These are phyloP conservation scores for Drosophila eohydei DNA, from an alignment of 2,888 invertebrate species.

Conservation along the genomic window DNA sequence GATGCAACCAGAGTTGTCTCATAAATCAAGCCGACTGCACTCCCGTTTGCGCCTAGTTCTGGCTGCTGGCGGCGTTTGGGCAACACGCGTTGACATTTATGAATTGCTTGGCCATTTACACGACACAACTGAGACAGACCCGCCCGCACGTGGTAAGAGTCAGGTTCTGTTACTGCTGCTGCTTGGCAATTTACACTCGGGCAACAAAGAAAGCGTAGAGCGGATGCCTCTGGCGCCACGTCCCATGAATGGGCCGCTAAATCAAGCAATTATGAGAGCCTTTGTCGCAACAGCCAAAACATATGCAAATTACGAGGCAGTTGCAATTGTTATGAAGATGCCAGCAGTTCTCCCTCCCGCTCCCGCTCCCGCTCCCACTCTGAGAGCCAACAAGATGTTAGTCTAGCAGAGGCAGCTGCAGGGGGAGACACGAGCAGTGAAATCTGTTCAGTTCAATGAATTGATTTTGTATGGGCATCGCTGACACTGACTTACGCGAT, in stretches of 20 bases:
- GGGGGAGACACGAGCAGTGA: slow-evolving; percentile 26
- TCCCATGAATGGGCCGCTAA: slow-evolving; percentile 81
- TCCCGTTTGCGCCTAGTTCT: not conserved
- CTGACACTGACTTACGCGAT: slow-evolving; percentile 77
- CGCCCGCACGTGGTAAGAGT: slow-evolving; percentile 60
- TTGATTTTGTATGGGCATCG: slow-evolving; percentile 70
- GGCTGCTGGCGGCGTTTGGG: slow-evolving; percentile 14
- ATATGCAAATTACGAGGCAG: slow-evolving; percentile 72
- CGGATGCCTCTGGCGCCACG: slow-evolving; percentile 67
- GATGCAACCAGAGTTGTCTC: slow-evolving; percentile 35
- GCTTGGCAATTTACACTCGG: slow-evolving; percentile 73
- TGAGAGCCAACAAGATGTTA: not conserved
- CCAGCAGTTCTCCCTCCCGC: not conserved
- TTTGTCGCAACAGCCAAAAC: slow-evolving; percentile 78
- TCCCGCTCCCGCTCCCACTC: not conserved
- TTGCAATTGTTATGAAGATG: slow-evolving; percentile 53
- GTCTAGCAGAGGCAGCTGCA: not conserved
- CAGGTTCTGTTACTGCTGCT: slow-evolving; percentile 13
- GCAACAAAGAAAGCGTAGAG: slow-evolving; percentile 19
- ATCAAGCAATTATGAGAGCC: slow-evolving; percentile 84
- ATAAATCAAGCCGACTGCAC: slow-evolving; percentile 44
- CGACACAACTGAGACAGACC: slow-evolving; percentile 67
- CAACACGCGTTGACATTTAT: slow-evolving; percentile 78
- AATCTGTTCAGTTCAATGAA: slow-evolving; percentile 78
- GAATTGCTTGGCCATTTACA: slow-evolving; percentile 80